Base-by-base conservation (phyloP, 2,113 vertebrate species). In the Varanus komodoensis region DNA sequence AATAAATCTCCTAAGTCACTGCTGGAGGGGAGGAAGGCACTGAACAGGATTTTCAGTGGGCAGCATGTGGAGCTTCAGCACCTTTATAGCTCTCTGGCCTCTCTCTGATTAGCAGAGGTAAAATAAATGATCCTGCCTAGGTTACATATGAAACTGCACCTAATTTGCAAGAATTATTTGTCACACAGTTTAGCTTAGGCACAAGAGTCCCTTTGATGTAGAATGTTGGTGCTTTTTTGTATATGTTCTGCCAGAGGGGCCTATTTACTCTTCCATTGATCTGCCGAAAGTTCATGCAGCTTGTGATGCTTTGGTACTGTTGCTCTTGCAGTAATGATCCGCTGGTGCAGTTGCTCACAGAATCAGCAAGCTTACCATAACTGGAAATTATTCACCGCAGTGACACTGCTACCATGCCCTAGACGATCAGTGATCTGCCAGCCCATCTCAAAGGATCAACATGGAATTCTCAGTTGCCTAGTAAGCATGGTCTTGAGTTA, bases 301-400 rank as follows among this genome's bases (percentile, higher is more conserved):
- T 15, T 15, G 25, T 84, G 64, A 84, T 25, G 64, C 5, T 84
- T 68, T 84, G 61, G 38, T 1, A 11, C 11, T 17, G 27, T 12
- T 29, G 44, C 64, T 84, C 38, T 69, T 11, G n/a, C 34, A 81
- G 38, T 4, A 27, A 23, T 78, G 23, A 83, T 83, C n/a, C 64
- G n/a, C 34, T 68, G 61, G 38, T 64, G 80, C 82, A 84, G 21
- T 17, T 84, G 82, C 52, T 80, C 50, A 67, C 4, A 48, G 14
- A 52, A 6, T n/a, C 15, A 0, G 3, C 48, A 38, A 61, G 84
- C 79, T 93, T 91, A 29, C n/a, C 90, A 92, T 48, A 89, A 57
- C 61, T 21, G 90, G 21, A 75, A 81, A 87, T 79, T 0, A 79
- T 54, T 91, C 87, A 29, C 38, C 79, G 84, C 88, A 80, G 92